A percentile compares a stretch with the other conserved stretches of the same genome.
These are phyloP conservation scores for Choreutis nemorana DNA, from an alignment of 2,888 invertebrate species.

Conservation along the genomic window DNA sequence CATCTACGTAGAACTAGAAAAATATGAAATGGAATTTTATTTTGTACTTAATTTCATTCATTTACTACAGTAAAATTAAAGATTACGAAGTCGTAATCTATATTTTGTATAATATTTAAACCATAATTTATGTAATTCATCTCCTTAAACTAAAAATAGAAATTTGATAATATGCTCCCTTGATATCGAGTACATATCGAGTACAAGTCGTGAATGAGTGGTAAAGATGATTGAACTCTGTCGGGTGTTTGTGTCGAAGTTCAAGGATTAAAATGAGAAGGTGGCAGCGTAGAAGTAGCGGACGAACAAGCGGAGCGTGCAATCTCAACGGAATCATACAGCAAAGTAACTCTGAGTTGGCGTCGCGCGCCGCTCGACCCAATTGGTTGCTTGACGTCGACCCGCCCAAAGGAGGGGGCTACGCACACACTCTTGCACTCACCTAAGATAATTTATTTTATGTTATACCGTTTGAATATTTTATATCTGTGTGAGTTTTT, in stretches of 20 bases:
- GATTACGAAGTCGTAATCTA: no score
- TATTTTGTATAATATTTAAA: no score
- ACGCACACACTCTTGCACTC: slow-evolving; percentile 53
- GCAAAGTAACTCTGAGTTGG: slow-evolving; percentile 42
- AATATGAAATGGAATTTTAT: no score
- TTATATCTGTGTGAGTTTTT: slow-evolving; percentile 67
- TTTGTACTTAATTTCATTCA: no score
- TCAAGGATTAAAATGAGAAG: slow-evolving; percentile 27
- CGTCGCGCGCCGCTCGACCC: slow-evolving; percentile 65
- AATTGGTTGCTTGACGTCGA: slow-evolving; percentile 54
- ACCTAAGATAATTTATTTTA: slow-evolving; percentile 67
- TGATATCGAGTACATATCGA: no score
- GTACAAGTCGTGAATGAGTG: no score
- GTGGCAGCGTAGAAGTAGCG: slow-evolving; percentile 12
- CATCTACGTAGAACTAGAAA: no score
- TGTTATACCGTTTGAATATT: slow-evolving; percentile 67
- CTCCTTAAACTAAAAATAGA: no score
- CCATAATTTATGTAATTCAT: no score
- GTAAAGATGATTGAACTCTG: no score
- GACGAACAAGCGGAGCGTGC: slow-evolving; percentile 20
- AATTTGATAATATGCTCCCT: no score
- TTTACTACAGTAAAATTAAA: no score
- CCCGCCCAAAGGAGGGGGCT: slow-evolving; percentile 60
- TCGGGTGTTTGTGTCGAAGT: slow-evolving; percentile 1
- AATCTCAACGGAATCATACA: slow-evolving; percentile 23